A percentile compares a stretch with the other conserved stretches of the same genome.
Conservation (phyloP, 2,797 vertebrate genomes). For the Chelon auratus region DNA sequence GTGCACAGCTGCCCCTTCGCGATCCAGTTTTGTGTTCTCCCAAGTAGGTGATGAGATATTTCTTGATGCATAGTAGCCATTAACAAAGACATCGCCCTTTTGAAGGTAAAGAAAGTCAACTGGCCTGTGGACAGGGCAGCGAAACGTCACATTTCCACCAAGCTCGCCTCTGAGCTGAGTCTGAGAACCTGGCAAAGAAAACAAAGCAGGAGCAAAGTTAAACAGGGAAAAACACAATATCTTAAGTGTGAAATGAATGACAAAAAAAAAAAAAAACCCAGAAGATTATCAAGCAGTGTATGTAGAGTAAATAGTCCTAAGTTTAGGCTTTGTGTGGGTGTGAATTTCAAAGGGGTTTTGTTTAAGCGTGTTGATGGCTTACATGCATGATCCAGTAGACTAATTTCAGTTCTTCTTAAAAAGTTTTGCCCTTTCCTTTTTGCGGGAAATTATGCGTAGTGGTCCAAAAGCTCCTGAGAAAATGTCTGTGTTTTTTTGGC, state of each 20-base stretch:
- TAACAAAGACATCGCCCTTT: accelerated
- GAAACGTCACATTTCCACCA: conserved; percentile 57
- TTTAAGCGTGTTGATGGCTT: neutral
- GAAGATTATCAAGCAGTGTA: neutral
- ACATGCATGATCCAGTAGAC: conserved; percentile 10
- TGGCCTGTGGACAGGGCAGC: neutral
- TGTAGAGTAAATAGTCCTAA: neutral
- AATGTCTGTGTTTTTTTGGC: neutral
- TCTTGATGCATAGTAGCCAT: neutral
- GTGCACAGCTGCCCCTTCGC: accelerated
- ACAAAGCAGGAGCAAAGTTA: neutral
- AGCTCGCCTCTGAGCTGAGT: conserved; percentile 8
- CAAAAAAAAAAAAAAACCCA: neutral
- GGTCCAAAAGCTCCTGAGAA: neutral
- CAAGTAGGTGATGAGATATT: accelerated
- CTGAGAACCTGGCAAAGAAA: conserved; percentile 26
- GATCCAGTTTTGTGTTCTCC: conserved; percentile 32
- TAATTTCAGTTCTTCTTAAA: conserved; percentile 52
- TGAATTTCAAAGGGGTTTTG: conserved; percentile 25
- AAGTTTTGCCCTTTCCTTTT: conserved; percentile 5
- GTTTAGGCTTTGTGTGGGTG: neutral
- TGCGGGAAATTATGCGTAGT: neutral
- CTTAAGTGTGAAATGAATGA: neutral
- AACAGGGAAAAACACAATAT: neutral
- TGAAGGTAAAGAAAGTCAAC: conserved; percentile 36